Conservation (phyloP, 64 coral and sea anemone genomes). For the Hydrozoanthus tunicans region DNA sequence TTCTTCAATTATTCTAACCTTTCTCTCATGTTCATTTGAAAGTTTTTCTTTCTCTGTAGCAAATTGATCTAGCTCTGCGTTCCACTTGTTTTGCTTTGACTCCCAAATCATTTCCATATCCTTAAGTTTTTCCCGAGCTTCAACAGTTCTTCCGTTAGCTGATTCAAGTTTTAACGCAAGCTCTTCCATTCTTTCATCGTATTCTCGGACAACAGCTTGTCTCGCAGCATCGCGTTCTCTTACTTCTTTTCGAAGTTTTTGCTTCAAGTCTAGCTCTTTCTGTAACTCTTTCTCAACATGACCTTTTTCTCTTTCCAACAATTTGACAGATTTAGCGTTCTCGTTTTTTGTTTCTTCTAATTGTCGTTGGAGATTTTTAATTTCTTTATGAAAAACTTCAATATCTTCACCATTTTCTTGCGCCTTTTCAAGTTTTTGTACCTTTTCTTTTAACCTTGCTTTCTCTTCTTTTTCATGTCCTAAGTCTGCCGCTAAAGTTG, state of each 20-base stretch:
- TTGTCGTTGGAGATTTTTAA: conserved; percentile 12
- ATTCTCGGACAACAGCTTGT: conserved; percentile 84
- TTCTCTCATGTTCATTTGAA: conserved; percentile 20
- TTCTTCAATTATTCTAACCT: conserved; percentile 54
- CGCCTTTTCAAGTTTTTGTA: conserved; percentile 7
- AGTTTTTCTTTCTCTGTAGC: conserved; percentile 49
- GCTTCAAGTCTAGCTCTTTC: conserved; percentile 47
- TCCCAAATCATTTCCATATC: conserved; percentile 23
- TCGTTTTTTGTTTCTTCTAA: conserved; percentile 55
- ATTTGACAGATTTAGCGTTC: conserved; percentile 30
- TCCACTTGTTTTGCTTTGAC: conserved; percentile 18
- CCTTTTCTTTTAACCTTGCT: not conserved
- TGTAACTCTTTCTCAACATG: conserved; percentile 52
- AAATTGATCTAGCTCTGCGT: conserved; percentile 63
- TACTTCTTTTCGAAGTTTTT: conserved; percentile 71
- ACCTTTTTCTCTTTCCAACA: conserved; percentile 57
- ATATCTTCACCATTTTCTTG: not conserved
- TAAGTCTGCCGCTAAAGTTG: conserved; percentile 57
- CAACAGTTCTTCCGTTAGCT: conserved; percentile 51
- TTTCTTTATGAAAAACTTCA: conserved; percentile 21
- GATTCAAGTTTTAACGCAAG: conserved; percentile 74
- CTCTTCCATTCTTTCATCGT: conserved; percentile 81
- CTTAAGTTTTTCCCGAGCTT: conserved; percentile 44
- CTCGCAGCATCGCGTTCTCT: conserved; percentile 82
- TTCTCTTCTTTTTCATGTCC: conserved; percentile 17